Evolutionary conservation across 2,888 invertebrate genomes (phyloP), one percentile per base, ranked within the genome.

Genomic region (Caenorhabditis plicata): DNA sequence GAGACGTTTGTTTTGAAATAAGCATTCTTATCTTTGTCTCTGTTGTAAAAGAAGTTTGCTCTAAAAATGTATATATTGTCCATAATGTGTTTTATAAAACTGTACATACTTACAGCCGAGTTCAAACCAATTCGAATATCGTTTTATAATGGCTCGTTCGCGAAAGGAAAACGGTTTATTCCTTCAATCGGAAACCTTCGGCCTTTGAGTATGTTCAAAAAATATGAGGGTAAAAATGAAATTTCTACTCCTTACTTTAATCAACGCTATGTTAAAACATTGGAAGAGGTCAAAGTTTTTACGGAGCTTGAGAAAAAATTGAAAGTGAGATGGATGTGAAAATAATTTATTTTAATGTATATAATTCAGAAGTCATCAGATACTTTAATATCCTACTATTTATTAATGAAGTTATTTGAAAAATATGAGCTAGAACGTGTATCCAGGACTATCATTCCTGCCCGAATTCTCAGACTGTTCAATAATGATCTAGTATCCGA

Each of bases 131-230:
- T 60, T 19, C 27, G 43, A n/a, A 26, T 60, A 5, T 26, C 43
- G 20, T 38, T 54, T n/a, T 46, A 19, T 32, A 46, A 43, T 26
- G 8, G 19, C 1, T n/a, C 23, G 3, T 20, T 54, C 15, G 53
- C 54, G 15, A 60, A 60, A 42, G 13, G 44, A 8, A 48, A 50
- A 23, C 19, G 60, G 40, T 60, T 60, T 22, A 42, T 35, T 1
- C 60, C 60, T 5, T 43, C 41, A 7, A 60, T 60, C 15, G 60
- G 60, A 35, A 60, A 60, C 47, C 22, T 60, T 13, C 22, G 60
- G 13, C 60, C 60, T 2, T 31, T 46, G 1, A 60, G 42, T 1
- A n/a, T 53, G 36, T 60, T 54, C 23, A 47, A 31, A 32, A 38
- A 40, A 39, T 35, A 38, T 31, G 45, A 44, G 13, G 17, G 23